phyloP scores from a whole-genome alignment of 2,888 invertebrate species.

The Patella ulyssiponensis region DNA sequence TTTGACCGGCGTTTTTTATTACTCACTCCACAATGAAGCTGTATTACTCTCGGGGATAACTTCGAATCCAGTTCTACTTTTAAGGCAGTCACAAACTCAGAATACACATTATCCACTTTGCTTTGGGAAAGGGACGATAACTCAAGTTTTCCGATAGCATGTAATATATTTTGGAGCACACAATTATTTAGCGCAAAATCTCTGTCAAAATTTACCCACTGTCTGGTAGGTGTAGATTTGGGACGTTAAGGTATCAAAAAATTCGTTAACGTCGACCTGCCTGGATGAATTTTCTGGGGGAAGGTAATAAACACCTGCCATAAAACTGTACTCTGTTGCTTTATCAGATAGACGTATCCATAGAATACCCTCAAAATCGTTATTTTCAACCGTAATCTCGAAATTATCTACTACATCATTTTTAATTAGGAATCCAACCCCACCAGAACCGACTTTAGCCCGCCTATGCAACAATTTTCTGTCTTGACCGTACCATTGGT shows the following conservation, averaged over 20 bases:
- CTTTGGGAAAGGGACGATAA: not conserved
- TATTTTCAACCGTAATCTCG: not conserved
- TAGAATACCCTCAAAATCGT: not conserved
- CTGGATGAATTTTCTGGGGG: not conserved
- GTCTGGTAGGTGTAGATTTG: not conserved
- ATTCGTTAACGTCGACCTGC: not conserved
- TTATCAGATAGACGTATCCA: not conserved
- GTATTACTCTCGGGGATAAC: not conserved
- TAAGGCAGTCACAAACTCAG: not conserved
- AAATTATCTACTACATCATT: not conserved
- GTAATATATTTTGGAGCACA: not conserved
- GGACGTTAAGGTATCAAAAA: not conserved
- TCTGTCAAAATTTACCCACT: not conserved
- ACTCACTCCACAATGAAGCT: not conserved
- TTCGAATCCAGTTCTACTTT: conserved; percentile 4
- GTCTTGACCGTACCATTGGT: not conserved
- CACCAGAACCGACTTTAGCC: not conserved
- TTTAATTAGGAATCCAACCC: not conserved
- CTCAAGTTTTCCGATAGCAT: not conserved
- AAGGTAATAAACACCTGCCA: not conserved
- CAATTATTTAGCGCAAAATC: not conserved
- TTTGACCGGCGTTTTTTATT: not conserved
- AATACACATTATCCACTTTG: not conserved
- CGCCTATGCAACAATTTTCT: not conserved
- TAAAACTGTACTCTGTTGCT: not conserved